Percentiles rank a stretch among this genome's conserved stretches.
Conservation (phyloP, 2,888 invertebrate genomes). For the Apeira syringaria region DNA sequence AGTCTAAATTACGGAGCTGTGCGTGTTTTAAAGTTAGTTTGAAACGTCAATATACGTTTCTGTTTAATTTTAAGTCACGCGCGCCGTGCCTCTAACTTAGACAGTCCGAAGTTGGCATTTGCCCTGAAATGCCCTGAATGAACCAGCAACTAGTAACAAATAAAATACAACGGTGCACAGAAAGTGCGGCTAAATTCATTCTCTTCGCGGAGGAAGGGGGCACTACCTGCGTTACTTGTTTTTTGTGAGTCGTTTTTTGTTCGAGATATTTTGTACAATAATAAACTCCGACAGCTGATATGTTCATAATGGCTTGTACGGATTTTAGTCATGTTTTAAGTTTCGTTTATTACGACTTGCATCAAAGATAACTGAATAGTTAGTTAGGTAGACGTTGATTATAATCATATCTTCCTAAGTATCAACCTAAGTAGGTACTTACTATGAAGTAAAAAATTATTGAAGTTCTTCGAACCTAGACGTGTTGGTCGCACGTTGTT, state of each 20-base stretch:
- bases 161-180: slow-evolving; percentile 36
- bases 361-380: too few relatives aligned
- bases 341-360: too few relatives aligned
- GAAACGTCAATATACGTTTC: slow-evolving; percentile 57
- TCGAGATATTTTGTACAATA: slow-evolving; percentile 41
- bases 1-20: slow-evolving; percentile 53
- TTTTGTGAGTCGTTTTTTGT: slow-evolving; percentile 35
- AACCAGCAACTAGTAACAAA: slow-evolving; percentile 4
- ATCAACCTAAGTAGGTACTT: too few relatives aligned
- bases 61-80: slow-evolving; percentile 73
- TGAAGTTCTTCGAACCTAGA: too few relatives aligned
- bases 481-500: too few relatives aligned
- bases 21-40: slow-evolving; percentile 65
- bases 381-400: too few relatives aligned
- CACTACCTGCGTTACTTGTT: slow-evolving; percentile 45
- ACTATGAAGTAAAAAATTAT: too few relatives aligned
- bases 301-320: slow-evolving; percentile 11
- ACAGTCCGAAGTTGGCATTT: slow-evolving; percentile 41
- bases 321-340: too few relatives aligned
- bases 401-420: too few relatives aligned
- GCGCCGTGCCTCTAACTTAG: slow-evolving; percentile 36
- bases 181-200: slow-evolving; percentile 52
- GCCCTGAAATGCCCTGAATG: not conserved
- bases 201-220: slow-evolving; percentile 39
- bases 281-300: slow-evolving; percentile 38